A percentile compares a stretch with the other conserved stretches of the same genome.
Conservation (phyloP, 2,797 vertebrate genomes). For the Iguana delicatissima region DNA sequence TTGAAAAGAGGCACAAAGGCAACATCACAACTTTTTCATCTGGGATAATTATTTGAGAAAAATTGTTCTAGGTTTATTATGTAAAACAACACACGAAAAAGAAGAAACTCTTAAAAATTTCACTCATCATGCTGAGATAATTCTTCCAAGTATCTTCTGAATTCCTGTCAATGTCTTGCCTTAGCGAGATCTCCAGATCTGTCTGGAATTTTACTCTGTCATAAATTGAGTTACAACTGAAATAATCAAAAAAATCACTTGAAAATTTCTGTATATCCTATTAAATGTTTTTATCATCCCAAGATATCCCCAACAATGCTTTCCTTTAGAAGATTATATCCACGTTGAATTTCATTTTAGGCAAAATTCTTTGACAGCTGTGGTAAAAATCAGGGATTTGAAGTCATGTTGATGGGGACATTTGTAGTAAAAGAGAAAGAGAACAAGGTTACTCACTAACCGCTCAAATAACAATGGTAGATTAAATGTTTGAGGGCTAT, state of each 20-base stretch:
- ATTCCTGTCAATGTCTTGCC: not conserved
- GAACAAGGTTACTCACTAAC: not conserved
- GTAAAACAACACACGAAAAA: not conserved
- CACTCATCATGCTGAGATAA: not conserved
- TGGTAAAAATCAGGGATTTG: not conserved
- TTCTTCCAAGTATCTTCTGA: not conserved
- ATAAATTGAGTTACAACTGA: not conserved
- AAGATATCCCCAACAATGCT: not conserved
- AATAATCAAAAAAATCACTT: not conserved
- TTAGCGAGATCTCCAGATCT: not conserved
- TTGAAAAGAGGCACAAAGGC: not conserved
- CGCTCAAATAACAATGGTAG: not conserved
- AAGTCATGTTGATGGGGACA: not conserved
- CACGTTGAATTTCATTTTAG: not conserved
- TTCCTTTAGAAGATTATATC: not conserved
- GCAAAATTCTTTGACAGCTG: not conserved
- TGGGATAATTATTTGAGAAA: not conserved
- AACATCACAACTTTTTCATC: not conserved
- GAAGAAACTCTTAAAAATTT: not conserved
- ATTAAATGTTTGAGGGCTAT: not conserved
- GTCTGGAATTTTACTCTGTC: not conserved
- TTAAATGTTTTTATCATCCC: not conserved
- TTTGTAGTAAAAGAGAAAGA: not conserved
- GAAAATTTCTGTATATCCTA: not conserved
- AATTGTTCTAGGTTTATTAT: not conserved